Conservation (phyloP, 2,113 vertebrate species). For the Chaetura pelagica region DNA sequence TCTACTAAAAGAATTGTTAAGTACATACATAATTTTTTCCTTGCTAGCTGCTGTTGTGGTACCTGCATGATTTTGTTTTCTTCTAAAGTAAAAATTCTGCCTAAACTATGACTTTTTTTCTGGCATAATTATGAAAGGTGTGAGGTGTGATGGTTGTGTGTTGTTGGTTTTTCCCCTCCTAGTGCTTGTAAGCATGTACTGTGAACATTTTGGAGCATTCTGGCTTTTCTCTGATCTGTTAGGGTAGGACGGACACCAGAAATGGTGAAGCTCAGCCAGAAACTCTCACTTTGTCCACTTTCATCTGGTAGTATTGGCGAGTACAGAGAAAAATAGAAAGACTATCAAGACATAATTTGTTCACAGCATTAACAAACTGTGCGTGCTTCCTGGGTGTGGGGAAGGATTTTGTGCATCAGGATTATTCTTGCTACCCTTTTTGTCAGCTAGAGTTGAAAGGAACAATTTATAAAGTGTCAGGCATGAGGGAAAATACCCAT, state of each 20-base stretch:
- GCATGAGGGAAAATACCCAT: background rate
- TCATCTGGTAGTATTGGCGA: background rate
- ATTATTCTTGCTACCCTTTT: background rate
- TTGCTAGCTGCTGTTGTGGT: background rate
- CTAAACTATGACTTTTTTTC: background rate
- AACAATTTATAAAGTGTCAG: background rate
- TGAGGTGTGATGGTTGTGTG: background rate
- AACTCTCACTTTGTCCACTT: background rate
- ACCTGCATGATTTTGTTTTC: slow-evolving; percentile 1
- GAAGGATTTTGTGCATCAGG: background rate
- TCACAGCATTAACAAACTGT: background rate
- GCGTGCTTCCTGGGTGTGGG: background rate
- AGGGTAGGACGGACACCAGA: background rate
- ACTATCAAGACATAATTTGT: fast-evolving
- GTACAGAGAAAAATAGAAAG: background rate
- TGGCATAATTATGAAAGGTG: background rate
- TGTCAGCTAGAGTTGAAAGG: background rate
- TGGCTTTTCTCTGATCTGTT: background rate
- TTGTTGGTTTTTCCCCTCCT: background rate
- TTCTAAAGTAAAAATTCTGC: background rate
- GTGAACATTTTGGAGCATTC: background rate
- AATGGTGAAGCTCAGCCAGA: background rate
- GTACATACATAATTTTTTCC: background rate
- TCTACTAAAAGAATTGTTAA: background rate
- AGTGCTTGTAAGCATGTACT: background rate